Evolutionary conservation across 2,888 invertebrate genomes (phyloP).

Genomic region (Diarsia mendica): DNA sequence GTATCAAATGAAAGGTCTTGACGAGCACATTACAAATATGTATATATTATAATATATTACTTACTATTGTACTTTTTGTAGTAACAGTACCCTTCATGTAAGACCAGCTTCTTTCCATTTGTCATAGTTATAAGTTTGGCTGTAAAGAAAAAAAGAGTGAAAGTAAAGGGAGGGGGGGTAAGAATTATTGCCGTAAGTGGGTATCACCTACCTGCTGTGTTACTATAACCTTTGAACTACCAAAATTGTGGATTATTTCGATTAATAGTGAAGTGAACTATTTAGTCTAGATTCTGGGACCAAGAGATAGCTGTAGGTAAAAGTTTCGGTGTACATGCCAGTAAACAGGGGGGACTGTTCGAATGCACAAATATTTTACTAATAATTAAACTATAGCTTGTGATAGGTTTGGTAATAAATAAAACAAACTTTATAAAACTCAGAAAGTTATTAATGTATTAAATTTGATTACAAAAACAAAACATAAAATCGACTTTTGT

Average conservation of each 20-base stretch:
- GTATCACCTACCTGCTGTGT: too few relatives aligned
- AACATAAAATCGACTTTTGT: not conserved
- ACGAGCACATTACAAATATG: too few relatives aligned
- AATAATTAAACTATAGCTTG: not conserved
- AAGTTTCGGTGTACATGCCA: not conserved
- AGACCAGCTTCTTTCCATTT: constrained; percentile 47
- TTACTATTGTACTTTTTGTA: constrained; percentile 38
- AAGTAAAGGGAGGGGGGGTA: not conserved
- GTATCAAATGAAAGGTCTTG: too few relatives aligned
- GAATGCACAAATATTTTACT: not conserved
- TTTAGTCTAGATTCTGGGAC: not conserved
- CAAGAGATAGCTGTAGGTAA: not conserved
- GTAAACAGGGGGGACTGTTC: not conserved
- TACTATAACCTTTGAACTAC: not conserved
- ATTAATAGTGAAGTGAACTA: not conserved
- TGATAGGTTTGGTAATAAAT: not conserved
- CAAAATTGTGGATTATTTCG: not conserved
- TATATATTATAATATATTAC: too few relatives aligned
- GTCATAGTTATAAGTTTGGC: constrained; percentile 45
- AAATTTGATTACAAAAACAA: not conserved
- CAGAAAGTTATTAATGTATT: not conserved
- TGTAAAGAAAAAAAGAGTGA: constrained; percentile 32
- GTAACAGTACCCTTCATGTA: constrained; percentile 49
- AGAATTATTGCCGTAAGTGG: too few relatives aligned
- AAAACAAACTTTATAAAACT: not conserved